phyloP scores from a whole-genome alignment of 2,113 vertebrate species.

The Ranitomeya imitator region DNA sequence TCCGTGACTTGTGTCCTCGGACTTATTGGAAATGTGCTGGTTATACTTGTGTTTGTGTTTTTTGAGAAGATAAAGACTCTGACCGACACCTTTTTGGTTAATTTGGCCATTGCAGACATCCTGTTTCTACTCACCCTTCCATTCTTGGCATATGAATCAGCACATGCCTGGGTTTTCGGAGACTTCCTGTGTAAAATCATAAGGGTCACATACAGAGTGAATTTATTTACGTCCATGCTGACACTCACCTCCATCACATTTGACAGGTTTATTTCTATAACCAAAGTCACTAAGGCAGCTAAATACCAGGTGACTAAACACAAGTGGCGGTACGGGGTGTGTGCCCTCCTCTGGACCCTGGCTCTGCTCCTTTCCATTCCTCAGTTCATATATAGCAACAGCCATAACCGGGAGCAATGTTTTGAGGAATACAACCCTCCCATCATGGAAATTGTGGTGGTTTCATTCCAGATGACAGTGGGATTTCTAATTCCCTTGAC shows the following conservation, averaged over 20 bases:
- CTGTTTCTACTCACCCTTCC: constrained; percentile 69
- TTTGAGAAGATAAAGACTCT: constrained; percentile 64
- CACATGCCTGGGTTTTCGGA: constrained; percentile 64
- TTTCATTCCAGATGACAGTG: constrained; percentile 63
- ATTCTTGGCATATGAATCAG: constrained; percentile 65
- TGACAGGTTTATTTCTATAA: constrained; percentile 67
- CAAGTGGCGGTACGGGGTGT: constrained; percentile 57
- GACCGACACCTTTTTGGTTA: constrained; percentile 68
- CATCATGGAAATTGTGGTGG: background rate
- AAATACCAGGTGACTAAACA: constrained; percentile 55
- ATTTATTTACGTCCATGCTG: constrained; percentile 70
- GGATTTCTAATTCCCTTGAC: constrained; percentile 68
- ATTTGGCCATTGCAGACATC: constrained; percentile 69
- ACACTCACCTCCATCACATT: constrained; percentile 67
- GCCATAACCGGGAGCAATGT: constrained; percentile 34
- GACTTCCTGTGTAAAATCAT: constrained; percentile 43
- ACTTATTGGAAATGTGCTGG: constrained; percentile 66
- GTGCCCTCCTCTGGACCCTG: constrained; percentile 60
- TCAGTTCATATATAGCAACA: constrained; percentile 61
- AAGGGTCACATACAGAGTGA: constrained; percentile 63
- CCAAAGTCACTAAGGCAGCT: constrained; percentile 63
- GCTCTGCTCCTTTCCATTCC: constrained; percentile 64
- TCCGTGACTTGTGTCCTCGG: constrained; percentile 61
- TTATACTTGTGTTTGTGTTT: constrained; percentile 65
- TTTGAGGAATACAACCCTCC: constrained; percentile 23